Base-by-base conservation (phyloP, 2,113 vertebrate genomes). In the Bagarius yarrelli region DNA sequence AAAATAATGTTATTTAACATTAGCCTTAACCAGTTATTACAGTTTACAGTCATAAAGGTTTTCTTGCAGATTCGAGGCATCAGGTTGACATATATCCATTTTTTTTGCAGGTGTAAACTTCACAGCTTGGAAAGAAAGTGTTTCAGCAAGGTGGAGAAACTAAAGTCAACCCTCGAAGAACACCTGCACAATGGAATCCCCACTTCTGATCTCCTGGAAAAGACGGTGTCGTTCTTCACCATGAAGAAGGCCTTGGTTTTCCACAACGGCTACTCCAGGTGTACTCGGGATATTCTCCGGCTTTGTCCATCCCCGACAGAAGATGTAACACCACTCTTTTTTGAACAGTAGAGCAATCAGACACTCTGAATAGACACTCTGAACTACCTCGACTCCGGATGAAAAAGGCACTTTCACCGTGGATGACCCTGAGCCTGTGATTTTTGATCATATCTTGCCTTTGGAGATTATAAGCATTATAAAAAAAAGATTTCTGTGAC, bases 221-320 rank as follows among this genome's bases (percentile, higher is more conserved):
- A 92, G 82, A 91, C 90, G 0, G 87, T 91, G 81, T 90, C 82
- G 9, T 85, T 93, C 56, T 88, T 94, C 90, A 95, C 94, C 0
- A 15, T 92, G 76, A 91, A 88, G 50, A 92, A 88, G 82, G 86
- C 86, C 15, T 86, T 91, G 55, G 87, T 93, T 67, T 85, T 89
- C 12, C 91, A 88, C 87, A 86, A 61, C 11, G 93, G 92, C 67
- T 93, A 93, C 87, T 92, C 92, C 84, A 91, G 85, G 84, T 92
- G 87, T 30, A 89, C 91, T 5, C 86, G 92, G 50, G 91, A 94
- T 83, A 87, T 93, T 66, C 80, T 93, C 27, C 90, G 90, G 0
- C 87, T 93, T 56, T 92, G 90, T 25, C 90, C 92, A 0, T 73
- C 87, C 0, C 70, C 86, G 8, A 90, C 92, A 30, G 90, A 92